Conservation (phyloP, 2,797 vertebrate species). For the Urosaurus nigricauda region DNA sequence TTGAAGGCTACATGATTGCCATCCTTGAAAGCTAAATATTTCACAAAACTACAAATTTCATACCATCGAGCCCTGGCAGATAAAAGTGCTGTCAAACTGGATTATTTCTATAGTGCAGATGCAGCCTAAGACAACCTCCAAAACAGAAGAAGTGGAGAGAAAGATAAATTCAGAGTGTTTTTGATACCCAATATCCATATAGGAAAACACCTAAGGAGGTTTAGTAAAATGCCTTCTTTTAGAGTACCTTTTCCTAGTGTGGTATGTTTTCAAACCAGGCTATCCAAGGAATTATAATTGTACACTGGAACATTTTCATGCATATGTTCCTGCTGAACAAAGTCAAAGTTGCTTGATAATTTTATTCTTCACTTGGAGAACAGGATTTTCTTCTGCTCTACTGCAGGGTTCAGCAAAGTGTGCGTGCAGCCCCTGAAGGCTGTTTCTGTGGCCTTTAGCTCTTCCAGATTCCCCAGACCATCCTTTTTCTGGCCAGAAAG, state of each 20-base stretch:
- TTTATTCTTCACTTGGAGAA: neutral
- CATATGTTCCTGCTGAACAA: neutral
- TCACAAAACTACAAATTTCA: too few relatives aligned
- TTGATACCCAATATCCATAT: neutral
- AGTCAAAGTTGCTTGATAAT: neutral
- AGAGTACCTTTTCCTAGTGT: neutral
- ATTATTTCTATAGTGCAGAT: too few relatives aligned
- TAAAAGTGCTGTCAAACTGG: too few relatives aligned
- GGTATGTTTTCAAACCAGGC: neutral
- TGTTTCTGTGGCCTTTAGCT: too few relatives aligned
- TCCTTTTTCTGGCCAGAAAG: too few relatives aligned
- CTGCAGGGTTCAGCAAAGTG: too few relatives aligned
- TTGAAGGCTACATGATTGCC: too few relatives aligned
- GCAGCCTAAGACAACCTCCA: constrained; percentile 5
- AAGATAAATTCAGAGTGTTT: constrained; percentile 8
- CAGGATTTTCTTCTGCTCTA: too few relatives aligned
- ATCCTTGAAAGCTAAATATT: too few relatives aligned
- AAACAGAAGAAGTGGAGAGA: constrained; percentile 42
- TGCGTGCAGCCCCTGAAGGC: too few relatives aligned
- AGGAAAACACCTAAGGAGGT: neutral
- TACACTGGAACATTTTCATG: neutral
- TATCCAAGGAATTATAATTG: neutral
- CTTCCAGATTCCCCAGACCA: too few relatives aligned
- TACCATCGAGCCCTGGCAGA: too few relatives aligned
- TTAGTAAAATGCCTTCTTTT: neutral